Percentiles rank a stretch among this genome's conserved stretches.
These are phyloP conservation scores for Drosophila mojavensis DNA, from an alignment of 1,140 invertebrate genomes.

Conservation along the genomic window DNA sequence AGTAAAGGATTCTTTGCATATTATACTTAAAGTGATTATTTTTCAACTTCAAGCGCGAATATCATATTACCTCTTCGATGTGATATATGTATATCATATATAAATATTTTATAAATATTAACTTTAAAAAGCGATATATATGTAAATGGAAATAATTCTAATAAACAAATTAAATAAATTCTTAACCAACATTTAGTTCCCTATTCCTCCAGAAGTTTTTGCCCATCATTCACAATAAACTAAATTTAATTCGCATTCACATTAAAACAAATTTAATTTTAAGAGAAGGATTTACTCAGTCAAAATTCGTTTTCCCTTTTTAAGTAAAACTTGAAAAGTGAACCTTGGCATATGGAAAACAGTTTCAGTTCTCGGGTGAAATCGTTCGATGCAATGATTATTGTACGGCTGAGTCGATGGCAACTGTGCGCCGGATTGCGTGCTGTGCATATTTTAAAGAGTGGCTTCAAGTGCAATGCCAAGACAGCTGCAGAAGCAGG, in stretches of 20 bases:
- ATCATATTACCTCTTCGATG: no score
- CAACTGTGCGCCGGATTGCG: constrained; percentile 49
- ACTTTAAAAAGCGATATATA: no score
- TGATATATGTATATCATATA: no score
- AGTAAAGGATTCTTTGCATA: no score
- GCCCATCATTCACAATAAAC: no score
- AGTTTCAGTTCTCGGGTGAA: constrained; percentile 44
- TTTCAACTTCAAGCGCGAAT: no score
- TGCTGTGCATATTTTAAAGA: constrained; percentile 67
- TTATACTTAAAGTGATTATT: no score
- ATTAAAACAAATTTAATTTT: background rate
- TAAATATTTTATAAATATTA: no score
- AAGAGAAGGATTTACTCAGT: background rate
- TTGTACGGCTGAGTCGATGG: constrained; percentile 9
- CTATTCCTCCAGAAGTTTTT: no score
- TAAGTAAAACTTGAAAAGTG: background rate
- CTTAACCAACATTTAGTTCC: no score
- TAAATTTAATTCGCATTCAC: background rate
- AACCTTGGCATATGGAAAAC: constrained; percentile 25
- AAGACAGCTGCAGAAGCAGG: constrained; percentile 5
- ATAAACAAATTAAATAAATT: no score
- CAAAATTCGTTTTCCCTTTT: background rate
- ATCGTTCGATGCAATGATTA: constrained; percentile 28
- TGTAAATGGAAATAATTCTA: no score
- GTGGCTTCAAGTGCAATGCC: constrained; percentile 41